Conservation (phyloP, 1,140 invertebrate species). For the Ruditapes philippinarum region DNA sequence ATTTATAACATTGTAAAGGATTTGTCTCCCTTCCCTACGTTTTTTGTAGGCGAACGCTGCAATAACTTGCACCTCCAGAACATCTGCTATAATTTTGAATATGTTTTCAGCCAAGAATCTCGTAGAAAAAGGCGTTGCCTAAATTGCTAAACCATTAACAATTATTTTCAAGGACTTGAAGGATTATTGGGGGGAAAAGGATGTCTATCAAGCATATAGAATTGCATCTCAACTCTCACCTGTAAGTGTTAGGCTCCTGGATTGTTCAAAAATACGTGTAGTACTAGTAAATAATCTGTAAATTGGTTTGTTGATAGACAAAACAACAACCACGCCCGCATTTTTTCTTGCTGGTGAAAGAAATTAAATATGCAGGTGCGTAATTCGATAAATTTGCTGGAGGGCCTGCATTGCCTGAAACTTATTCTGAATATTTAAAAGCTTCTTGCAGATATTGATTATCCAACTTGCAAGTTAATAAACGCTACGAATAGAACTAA, state of each 20-base stretch:
- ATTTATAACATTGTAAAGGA: too few species aligned
- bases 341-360: not conserved
- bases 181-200: not conserved
- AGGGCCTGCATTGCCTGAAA: too few species aligned
- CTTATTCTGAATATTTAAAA: too few species aligned
- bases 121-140: slow-evolving; percentile 9
- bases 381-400: not conserved
- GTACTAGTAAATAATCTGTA: slow-evolving; percentile 12
- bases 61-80: too few species aligned
- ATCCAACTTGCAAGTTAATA: too few species aligned
- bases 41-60: too few species aligned
- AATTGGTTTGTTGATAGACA: slow-evolving; percentile 16
- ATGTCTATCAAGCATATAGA: slow-evolving; percentile 8
- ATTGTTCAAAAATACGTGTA: not conserved
- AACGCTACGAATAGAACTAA: too few species aligned
- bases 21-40: too few species aligned
- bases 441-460: too few species aligned
- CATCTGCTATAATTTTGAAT: too few species aligned
- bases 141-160: slow-evolving; percentile 5
- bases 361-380: not conserved
- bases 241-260: not conserved
- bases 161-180: not conserved
- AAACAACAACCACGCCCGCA: not conserved
- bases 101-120: not conserved
- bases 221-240: slow-evolving; percentile 14